Percentiles rank a stretch among this genome's conserved stretches.
Conservation (phyloP, 2,888 invertebrate genomes). For the Cantharis nigra region DNA sequence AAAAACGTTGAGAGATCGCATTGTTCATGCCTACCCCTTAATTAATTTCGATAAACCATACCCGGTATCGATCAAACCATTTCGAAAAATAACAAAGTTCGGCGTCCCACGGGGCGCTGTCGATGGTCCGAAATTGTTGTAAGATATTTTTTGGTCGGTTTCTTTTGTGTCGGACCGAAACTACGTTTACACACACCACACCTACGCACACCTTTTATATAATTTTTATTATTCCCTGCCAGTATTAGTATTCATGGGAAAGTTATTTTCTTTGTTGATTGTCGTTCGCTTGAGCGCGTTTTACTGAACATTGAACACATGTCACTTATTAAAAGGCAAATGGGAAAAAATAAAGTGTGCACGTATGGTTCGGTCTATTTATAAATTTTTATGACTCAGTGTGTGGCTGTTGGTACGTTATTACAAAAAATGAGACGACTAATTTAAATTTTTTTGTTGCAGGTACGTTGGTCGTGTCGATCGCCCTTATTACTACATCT, state of each 20-base stretch:
- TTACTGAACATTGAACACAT: conserved; percentile 9
- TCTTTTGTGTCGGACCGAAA: not conserved
- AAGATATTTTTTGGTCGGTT: not conserved
- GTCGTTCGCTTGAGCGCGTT: conserved; percentile 11
- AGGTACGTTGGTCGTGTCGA: not conserved
- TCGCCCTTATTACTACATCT: not conserved
- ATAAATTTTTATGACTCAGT: conserved; percentile 7
- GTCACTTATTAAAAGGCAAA: conserved; percentile 3
- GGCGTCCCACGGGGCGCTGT: not conserved
- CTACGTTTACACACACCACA: not conserved
- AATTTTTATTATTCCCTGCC: conserved; percentile 7
- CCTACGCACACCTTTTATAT: conserved; percentile 11
- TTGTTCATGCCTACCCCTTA: conserved; percentile 18
- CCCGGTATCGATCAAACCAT: not conserved
- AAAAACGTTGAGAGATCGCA: conserved; percentile 16
- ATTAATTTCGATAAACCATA: conserved; percentile 21
- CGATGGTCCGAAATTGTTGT: not conserved
- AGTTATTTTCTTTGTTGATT: conserved; percentile 19
- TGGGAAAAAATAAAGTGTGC: conserved; percentile 5
- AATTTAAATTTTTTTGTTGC: conserved; percentile 4
- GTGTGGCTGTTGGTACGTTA: not conserved
- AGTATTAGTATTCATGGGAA: conserved; percentile 15
- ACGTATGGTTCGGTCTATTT: conserved; percentile 8
- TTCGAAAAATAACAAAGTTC: not conserved
- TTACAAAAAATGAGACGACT: not conserved